Percentiles rank a stretch among this genome's conserved stretches.
Evolutionary conservation across 2,888 invertebrate species (phyloP).

Genomic region (Zaprionus lineosus): DNA sequence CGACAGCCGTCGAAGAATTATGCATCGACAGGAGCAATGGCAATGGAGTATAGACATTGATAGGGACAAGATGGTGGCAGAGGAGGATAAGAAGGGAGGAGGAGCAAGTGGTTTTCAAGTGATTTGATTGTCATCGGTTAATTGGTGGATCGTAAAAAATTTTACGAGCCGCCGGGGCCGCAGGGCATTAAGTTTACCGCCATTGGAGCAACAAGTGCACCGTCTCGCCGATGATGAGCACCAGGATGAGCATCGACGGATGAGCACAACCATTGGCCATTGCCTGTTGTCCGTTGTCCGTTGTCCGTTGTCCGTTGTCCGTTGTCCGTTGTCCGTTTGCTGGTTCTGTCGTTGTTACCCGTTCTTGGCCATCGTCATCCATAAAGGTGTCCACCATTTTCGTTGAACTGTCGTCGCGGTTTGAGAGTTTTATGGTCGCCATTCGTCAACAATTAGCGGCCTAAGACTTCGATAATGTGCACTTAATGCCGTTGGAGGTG

Average conservation of each 20-base stretch:
- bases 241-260: slow-evolving; percentile 8
- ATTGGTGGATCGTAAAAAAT: slow-evolving; percentile 80
- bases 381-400: slow-evolving; percentile 65
- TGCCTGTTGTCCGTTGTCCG: too few species aligned
- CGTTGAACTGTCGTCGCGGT: slow-evolving; percentile 43
- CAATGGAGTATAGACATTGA: neutral
- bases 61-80: neutral
- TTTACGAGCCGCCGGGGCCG: slow-evolving; percentile 70
- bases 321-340: too few species aligned
- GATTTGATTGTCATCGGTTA: slow-evolving; percentile 82
- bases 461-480: slow-evolving; percentile 42
- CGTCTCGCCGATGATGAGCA: neutral
- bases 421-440: slow-evolving; percentile 43
- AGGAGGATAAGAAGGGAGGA: slow-evolving; percentile 2
- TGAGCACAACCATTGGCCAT: too few species aligned
- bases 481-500: slow-evolving; percentile 33
- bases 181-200: slow-evolving; percentile 60
- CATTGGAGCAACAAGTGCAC: slow-evolving; percentile 71
- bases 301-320: too few species aligned
- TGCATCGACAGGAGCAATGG: slow-evolving; percentile 47
- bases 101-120: slow-evolving; percentile 51
- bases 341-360: too few species aligned
- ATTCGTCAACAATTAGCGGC: slow-evolving; percentile 64
- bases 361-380: slow-evolving; percentile 33
- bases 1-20: slow-evolving; percentile 54